A percentile compares a stretch with the other conserved stretches of the same genome.
These are phyloP conservation scores for Antheraea assamensis DNA, from an alignment of 2,888 invertebrate genomes.

Conservation along the genomic window DNA sequence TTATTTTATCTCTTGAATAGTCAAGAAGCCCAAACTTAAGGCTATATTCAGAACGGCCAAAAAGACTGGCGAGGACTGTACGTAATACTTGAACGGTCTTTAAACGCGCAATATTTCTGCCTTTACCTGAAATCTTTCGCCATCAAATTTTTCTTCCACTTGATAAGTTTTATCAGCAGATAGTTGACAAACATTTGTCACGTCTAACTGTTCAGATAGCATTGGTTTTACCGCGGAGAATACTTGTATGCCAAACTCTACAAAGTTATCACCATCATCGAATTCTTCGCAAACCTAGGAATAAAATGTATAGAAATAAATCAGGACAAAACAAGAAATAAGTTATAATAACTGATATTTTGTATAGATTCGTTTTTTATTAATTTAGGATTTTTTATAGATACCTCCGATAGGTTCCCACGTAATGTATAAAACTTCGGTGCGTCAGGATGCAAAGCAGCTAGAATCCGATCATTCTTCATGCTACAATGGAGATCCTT, in stretches of 20 bases:
- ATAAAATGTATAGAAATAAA: not conserved
- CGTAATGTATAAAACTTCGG: conserved; percentile 87
- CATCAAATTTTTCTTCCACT: conserved; percentile 95
- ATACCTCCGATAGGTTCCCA: conserved; percentile 86
- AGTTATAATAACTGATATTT: not conserved
- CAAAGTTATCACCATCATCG: conserved; percentile 82
- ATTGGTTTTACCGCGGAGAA: conserved; percentile 94
- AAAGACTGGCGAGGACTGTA: too few relatives aligned
- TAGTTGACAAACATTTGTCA: conserved; percentile 83
- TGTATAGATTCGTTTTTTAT: too few relatives aligned
- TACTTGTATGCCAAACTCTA: conserved; percentile 86
- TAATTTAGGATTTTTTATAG: conserved; percentile 25
- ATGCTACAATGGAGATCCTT: conserved; percentile 92
- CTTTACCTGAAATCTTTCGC: conserved; percentile 91
- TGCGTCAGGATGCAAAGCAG: conserved; percentile 90
- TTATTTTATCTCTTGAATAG: too few relatives aligned
- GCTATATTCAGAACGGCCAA: too few relatives aligned
- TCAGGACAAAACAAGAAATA: not conserved
- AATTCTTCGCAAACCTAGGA: conserved; percentile 85
- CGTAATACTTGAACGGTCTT: too few relatives aligned
- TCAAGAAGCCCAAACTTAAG: too few relatives aligned
- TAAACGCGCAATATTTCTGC: not conserved
- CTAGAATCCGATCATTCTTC: conserved; percentile 86
- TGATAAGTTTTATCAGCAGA: conserved; percentile 78
- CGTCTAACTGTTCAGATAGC: conserved; percentile 89